phyloP scores from a whole-genome alignment of 2,888 invertebrate genomes.

The Melanotus villosus region DNA sequence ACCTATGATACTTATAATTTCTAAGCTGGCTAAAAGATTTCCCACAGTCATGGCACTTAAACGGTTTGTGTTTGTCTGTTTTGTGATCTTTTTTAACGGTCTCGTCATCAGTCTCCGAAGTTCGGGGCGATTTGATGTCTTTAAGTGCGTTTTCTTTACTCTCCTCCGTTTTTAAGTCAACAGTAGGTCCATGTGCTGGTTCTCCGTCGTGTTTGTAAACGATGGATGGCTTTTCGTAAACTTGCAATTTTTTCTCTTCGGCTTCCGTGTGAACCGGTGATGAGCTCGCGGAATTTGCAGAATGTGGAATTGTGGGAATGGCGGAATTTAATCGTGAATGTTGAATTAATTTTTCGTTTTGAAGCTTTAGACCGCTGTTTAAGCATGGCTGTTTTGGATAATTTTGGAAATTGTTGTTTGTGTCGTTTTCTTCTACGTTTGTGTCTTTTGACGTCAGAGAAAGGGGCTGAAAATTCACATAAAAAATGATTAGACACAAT shows the following conservation, averaged over 20 bases:
- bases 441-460: slow-evolving; percentile 1
- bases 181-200: not conserved
- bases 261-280: slow-evolving; percentile 24
- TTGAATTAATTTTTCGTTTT: not conserved
- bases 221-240: slow-evolving; percentile 8
- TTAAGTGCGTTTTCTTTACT: not conserved
- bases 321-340: slow-evolving; percentile 7
- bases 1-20: slow-evolving; percentile 86
- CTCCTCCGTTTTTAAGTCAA: slow-evolving; percentile 15
- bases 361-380: slow-evolving; percentile 11
- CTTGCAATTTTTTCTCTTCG: slow-evolving; percentile 17
- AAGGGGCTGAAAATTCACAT: slow-evolving; percentile 4
- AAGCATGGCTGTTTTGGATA: not conserved
- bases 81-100: slow-evolving; percentile 20
- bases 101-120: slow-evolving; percentile 19
- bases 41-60: slow-evolving; percentile 83
- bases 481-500: not conserved
- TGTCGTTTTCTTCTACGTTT: slow-evolving; percentile 55
- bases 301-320: not conserved
- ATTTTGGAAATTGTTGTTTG: slow-evolving; percentile 60
- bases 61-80: slow-evolving; percentile 67
- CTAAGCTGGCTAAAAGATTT: slow-evolving; percentile 87
- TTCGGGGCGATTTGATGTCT: slow-evolving; percentile 3
- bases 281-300: slow-evolving; percentile 14
- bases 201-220: not conserved